Conservation (phyloP, 2,888 invertebrate species). For the Sesia bembeciformis region DNA sequence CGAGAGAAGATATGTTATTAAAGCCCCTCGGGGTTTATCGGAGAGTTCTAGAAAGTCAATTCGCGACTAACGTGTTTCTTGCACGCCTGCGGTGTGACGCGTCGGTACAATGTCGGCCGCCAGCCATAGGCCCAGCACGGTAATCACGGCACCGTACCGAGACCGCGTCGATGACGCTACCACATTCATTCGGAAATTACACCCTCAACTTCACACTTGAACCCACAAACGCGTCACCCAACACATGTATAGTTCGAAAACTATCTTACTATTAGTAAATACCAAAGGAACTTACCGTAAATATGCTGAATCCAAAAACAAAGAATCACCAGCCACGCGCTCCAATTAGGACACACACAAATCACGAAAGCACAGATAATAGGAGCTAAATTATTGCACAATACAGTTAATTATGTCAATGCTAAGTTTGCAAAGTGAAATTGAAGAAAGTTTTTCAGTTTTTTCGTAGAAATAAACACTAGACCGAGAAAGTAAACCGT, state of each 20-base stretch:
- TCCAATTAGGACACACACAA: conserved; percentile 71
- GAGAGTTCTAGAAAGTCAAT: conserved; percentile 49
- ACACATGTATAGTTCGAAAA: conserved; percentile 11
- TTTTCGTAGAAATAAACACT: conserved; percentile 59
- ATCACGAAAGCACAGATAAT: conserved; percentile 65
- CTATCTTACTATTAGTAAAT: conserved; percentile 23
- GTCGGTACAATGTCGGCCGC: conserved; percentile 53
- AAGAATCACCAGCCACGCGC: conserved; percentile 74
- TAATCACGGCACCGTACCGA: conserved; percentile 35
- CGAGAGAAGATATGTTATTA: no score
- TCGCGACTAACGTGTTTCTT: conserved; percentile 45
- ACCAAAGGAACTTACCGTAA: conserved; percentile 56
- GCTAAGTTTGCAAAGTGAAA: conserved; percentile 42
- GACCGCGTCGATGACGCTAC: conserved; percentile 55
- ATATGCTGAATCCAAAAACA: conserved; percentile 70
- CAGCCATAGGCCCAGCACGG: conserved; percentile 31
- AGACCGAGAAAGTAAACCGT: conserved; percentile 59
- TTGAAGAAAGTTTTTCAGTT: conserved; percentile 54
- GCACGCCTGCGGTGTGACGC: conserved; percentile 50
- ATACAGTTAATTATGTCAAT: conserved; percentile 44
- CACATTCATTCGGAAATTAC: conserved; percentile 28
- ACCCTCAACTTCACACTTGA: conserved; percentile 10
- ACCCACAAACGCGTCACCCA: conserved; percentile 13
- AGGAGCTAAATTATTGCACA: conserved; percentile 46
- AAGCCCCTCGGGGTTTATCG: not conserved